Evolutionary conservation across 1,140 invertebrate species (phyloP), one percentile per base, ranked within the genome.

Genomic region (Plectus sambesii): DNA sequence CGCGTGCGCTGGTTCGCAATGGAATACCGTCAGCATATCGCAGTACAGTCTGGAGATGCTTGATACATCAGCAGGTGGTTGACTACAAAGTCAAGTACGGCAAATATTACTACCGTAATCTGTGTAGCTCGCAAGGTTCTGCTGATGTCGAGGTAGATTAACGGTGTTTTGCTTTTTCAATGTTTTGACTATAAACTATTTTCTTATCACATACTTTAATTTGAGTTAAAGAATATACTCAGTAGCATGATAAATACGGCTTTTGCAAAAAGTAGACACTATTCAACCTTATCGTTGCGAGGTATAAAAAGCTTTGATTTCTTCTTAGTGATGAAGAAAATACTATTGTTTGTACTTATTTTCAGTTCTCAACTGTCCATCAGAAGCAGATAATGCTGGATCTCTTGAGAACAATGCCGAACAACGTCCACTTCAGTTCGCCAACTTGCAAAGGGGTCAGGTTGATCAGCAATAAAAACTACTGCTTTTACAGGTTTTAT

Each of bases 301-400:
- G 30, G 26, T n/a, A 45, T 47, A 17, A 12, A 12, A 59, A 20
- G 3, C 17, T 22, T 59, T 55, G 25, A 15, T 55, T 60, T 49
- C 37, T 44, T 24, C 17, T 20, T 51, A 33, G 12, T 2, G 17
- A n/a, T 12, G 20, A 30, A 26, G 38, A 41, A 9, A 8, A 37
- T 39, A 5, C 9, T 19, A 47, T 33, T 9, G 6, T 19, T 3
- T 41, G 19, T 44, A 43, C n/a, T 51, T 40, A 20, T 37, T 65
- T 69, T 33, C 56, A 75, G 72, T 59, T 65, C 42, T 72, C 71
- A 20, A 61, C 66, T 15, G 63, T 58, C 17, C 73, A 76, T 61
- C 63, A 72, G 47, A 75, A 74, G 50, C 75, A 76, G 62, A 74
- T 76, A 30, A 69, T 69, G 39, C 56, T 76, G 19, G 75, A 76